Percentiles rank a stretch among this genome's conserved stretches.
Evolutionary conservation across 2,113 vertebrate genomes (phyloP).

Genomic region (Clarias magur): DNA sequence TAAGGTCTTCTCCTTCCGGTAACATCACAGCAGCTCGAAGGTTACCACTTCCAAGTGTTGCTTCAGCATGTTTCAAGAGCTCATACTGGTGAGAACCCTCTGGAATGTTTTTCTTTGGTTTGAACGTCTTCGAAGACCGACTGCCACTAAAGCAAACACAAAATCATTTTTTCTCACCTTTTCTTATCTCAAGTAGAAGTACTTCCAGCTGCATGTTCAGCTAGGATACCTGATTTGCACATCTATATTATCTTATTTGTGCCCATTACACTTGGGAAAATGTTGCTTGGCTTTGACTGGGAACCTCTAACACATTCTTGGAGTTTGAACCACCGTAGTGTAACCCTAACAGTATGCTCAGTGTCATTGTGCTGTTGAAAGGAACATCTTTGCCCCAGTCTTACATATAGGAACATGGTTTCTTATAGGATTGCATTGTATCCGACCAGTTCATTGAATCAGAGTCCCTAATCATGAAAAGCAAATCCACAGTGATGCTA

Average conservation of each 20-base stretch:
- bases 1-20: constrained; percentile 94
- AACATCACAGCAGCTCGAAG: constrained; percentile 91
- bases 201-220: background rate
- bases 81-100: constrained; percentile 97
- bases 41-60: constrained; percentile 92
- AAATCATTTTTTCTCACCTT: background rate
- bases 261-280: background rate
- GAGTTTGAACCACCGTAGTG: background rate
- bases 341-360: background rate
- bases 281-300: background rate
- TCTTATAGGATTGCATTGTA: background rate
- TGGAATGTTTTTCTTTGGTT: constrained; percentile 95
- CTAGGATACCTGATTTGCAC: background rate
- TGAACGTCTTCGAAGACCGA: constrained; percentile 95
- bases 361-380: background rate
- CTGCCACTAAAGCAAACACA: constrained; percentile 73
- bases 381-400: background rate
- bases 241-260: background rate
- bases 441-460: background rate
- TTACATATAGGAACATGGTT: background rate
- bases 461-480: background rate
- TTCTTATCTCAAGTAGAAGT: background rate
- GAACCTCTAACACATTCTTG: background rate
- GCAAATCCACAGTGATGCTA: background rate
- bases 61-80: constrained; percentile 92